A percentile compares a stretch with the other conserved stretches of the same genome.
Conservation (phyloP, 2,797 vertebrate species). For the Hyperoplus immaculatus region DNA sequence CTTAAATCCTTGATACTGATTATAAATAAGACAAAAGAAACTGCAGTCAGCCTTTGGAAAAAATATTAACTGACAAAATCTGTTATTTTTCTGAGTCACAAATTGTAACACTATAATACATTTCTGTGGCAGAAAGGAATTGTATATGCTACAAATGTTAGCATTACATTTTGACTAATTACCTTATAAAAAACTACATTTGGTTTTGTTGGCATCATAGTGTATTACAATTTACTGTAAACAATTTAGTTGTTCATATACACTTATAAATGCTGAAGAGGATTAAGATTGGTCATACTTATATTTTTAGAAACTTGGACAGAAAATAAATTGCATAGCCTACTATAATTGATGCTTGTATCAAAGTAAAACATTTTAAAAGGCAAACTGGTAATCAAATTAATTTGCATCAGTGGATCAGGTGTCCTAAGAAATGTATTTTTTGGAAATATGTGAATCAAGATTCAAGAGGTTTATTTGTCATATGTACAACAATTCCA, state of each 20-base stretch:
- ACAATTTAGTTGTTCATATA: background rate
- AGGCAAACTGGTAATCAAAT: background rate
- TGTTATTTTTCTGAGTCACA: background rate
- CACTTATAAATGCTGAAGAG: background rate
- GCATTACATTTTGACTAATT: no score
- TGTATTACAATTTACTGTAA: slow-evolving; percentile 10
- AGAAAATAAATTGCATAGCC: background rate
- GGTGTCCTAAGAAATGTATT: background rate
- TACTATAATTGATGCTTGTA: background rate
- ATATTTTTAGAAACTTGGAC: background rate
- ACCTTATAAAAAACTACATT: background rate
- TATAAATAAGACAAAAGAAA: background rate
- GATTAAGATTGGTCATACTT: background rate
- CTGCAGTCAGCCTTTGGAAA: background rate
- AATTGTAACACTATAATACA: background rate
- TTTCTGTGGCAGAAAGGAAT: no score
- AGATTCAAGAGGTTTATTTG: background rate
- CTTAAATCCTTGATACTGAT: background rate
- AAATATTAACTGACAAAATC: background rate
- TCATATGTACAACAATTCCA: no score
- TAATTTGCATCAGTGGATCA: background rate
- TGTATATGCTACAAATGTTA: no score
- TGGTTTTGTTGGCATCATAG: background rate
- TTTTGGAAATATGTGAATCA: background rate
- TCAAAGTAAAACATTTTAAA: background rate